Evolutionary conservation across 2,888 invertebrate species (phyloP).

Genomic region (Abrostola triplasia): DNA sequence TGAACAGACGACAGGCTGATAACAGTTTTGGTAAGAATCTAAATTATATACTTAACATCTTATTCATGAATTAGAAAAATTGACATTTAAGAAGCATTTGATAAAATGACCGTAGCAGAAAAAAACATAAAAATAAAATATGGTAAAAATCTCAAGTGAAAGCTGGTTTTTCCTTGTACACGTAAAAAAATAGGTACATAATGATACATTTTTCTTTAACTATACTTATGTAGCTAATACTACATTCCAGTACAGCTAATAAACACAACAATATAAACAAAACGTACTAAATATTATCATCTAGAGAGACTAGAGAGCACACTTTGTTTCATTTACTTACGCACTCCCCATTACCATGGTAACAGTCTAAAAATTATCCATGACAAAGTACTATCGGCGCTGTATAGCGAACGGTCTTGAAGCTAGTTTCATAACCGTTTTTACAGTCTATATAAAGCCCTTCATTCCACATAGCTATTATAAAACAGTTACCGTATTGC

Average conservation of each 20-base stretch:
- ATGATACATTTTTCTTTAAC: no score
- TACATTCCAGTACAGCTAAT: no score
- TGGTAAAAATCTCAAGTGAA: neutral
- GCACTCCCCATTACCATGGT: neutral
- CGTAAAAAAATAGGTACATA: neutral
- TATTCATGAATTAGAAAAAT: neutral
- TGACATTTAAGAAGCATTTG: neutral
- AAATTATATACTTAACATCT: neutral
- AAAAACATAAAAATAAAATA: no score
- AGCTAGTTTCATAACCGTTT: conserved; percentile 17
- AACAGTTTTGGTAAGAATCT: conserved; percentile 93
- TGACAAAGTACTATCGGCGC: neutral
- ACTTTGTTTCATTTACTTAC: neutral
- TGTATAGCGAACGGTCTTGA: conserved; percentile 8
- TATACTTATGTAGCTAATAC: no score
- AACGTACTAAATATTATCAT: no score
- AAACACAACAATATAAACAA: no score
- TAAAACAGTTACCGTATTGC: conserved; percentile 61
- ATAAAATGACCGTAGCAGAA: no score
- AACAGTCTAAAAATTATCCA: neutral
- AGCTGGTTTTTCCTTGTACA: neutral
- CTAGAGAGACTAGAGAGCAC: no score
- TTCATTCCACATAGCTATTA: conserved; percentile 54
- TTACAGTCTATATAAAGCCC: conserved; percentile 46
- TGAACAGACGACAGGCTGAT: conserved; percentile 94